Conservation (phyloP, 2,113 vertebrate species). For the Peromyscus leucopus region DNA sequence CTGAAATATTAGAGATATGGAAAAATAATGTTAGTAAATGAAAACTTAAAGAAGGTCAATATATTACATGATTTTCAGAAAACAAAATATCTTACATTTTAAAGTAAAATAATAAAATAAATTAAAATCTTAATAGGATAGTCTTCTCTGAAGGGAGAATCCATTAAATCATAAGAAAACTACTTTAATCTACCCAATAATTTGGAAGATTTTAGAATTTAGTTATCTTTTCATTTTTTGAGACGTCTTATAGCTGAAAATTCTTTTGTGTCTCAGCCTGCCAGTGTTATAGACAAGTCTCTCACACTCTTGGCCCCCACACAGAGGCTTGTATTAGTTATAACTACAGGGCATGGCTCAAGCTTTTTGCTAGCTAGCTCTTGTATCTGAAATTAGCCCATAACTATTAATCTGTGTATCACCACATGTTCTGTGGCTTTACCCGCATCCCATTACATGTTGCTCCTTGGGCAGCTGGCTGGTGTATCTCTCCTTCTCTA, state of each 20-base stretch:
- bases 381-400: too few relatives aligned
- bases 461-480: too few relatives aligned
- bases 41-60: background rate
- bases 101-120: background rate
- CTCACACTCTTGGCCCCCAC: too few relatives aligned
- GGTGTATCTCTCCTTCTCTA: too few relatives aligned
- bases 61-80: background rate
- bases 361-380: too few relatives aligned
- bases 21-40: slow-evolving; percentile 2
- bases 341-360: too few relatives aligned
- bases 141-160: slow-evolving; percentile 40
- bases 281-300: too few relatives aligned
- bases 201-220: slow-evolving; percentile 8
- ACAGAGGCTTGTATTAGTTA: too few relatives aligned
- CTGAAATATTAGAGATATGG: slow-evolving; percentile 37
- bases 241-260: background rate
- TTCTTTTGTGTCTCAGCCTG: too few relatives aligned
- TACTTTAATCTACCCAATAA: background rate
- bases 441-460: too few relatives aligned
- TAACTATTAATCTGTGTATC: too few relatives aligned
- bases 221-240: background rate
- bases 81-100: slow-evolving; percentile 41
- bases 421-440: too few relatives aligned
- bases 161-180: background rate
- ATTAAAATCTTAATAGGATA: background rate